Evolutionary conservation across 2,888 invertebrate species (phyloP).

Genomic region (Flexamia atlantica): DNA sequence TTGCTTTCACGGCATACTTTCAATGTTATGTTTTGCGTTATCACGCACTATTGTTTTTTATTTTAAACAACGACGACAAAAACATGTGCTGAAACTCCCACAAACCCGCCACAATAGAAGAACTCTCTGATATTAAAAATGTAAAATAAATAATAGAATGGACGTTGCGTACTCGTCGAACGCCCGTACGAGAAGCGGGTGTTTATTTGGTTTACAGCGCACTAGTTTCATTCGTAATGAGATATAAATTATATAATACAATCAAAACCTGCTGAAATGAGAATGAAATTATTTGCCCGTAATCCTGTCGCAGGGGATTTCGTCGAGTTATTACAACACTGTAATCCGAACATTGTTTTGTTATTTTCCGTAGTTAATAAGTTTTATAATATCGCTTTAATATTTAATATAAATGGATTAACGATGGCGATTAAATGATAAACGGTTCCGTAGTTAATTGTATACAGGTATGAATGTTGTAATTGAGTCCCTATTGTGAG

Average conservation of each 20-base stretch:
- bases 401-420: neutral
- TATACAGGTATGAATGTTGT: no score
- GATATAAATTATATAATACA: constrained; percentile 12
- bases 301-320: constrained; percentile 4
- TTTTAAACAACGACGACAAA: no score
- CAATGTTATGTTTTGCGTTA: no score
- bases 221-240: constrained; percentile 3
- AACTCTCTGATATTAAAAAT: neutral
- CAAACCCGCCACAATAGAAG: neutral
- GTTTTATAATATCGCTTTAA: constrained; percentile 1
- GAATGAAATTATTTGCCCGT: constrained; percentile 9
- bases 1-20: no score
- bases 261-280: constrained; percentile 23
- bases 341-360: constrained; percentile 23
- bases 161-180: neutral
- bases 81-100: no score
- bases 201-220: neutral
- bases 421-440: neutral
- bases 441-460: no score
- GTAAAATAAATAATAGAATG: neutral
- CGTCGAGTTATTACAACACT: neutral
- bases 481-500: no score
- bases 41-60: no score
- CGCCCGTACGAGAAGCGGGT: neutral
- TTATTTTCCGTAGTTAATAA: neutral